Percentiles rank a stretch among this genome's conserved stretches.
These are phyloP conservation scores for Oreochromis tanganicae DNA, from an alignment of 2,113 vertebrate genomes.

Conservation along the genomic window DNA sequence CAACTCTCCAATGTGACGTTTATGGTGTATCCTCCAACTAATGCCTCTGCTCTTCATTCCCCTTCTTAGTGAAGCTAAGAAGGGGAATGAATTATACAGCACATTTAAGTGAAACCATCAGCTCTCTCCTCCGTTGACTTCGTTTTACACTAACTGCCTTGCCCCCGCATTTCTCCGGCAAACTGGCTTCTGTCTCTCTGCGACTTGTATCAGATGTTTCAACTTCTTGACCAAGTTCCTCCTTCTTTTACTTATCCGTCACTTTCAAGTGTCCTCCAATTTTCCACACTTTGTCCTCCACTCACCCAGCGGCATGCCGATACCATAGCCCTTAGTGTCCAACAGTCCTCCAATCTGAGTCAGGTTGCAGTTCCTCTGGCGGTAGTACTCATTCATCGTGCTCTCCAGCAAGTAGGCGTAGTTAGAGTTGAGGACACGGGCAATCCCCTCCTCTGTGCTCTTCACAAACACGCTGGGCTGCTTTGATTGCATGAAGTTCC, in stretches of 20 bases:
- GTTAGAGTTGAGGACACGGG: slow-evolving; percentile 95
- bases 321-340: slow-evolving; percentile 99
- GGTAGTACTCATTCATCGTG: slow-evolving; percentile 99
- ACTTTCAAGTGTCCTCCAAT: not conserved
- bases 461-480: slow-evolving; percentile 97
- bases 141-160: not conserved
- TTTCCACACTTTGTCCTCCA: not conserved
- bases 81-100: slow-evolving; percentile 11
- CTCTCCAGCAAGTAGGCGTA: slow-evolving; percentile 97
- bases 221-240: not conserved
- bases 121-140: not conserved
- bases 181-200: not conserved
- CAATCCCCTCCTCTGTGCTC: slow-evolving; percentile 97
- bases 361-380: slow-evolving; percentile 97
- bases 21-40: slow-evolving; percentile 16
- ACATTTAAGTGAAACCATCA: not conserved
- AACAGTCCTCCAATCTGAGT: slow-evolving; percentile 97
- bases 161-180: not conserved
- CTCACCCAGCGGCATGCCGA: slow-evolving; percentile 95
- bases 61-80: not conserved
- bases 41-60: not conserved
- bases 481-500: slow-evolving; percentile 99
- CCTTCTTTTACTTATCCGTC: not conserved
- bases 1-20: slow-evolving; percentile 12
- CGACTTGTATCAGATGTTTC: not conserved